Conservation (phyloP, 2,797 vertebrate genomes). For the Champsocephalus gunnari region DNA sequence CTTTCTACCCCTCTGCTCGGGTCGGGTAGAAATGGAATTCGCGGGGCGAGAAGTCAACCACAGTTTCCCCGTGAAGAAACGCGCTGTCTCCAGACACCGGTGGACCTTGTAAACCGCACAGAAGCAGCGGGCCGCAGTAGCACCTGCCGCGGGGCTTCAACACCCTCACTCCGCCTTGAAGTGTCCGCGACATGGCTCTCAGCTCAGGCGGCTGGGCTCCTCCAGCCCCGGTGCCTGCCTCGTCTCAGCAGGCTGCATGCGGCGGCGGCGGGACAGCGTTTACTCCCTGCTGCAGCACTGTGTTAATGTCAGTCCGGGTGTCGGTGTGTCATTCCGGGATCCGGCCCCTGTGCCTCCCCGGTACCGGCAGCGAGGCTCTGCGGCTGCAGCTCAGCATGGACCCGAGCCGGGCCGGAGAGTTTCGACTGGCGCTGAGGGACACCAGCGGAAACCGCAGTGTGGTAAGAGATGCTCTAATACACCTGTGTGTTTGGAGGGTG, state of each 20-base stretch:
- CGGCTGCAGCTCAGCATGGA: constrained; percentile 91
- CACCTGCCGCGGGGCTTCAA: constrained; percentile 40
- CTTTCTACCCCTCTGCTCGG: constrained; percentile 41
- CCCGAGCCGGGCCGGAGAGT: constrained; percentile 86
- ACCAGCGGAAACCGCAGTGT: constrained; percentile 80
- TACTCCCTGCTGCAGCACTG: constrained; percentile 78
- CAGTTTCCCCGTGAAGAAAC: constrained; percentile 52
- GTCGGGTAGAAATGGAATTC: constrained; percentile 67
- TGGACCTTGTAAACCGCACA: constrained; percentile 42
- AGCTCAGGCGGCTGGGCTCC: constrained; percentile 80
- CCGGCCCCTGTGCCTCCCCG: constrained; percentile 77
- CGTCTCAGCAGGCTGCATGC: constrained; percentile 71
- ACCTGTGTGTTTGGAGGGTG: constrained; percentile 20
- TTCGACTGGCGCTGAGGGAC: constrained; percentile 86
- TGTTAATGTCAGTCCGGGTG: constrained; percentile 89
- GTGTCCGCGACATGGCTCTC: constrained; percentile 73
- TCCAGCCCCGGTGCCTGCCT: constrained; percentile 67
- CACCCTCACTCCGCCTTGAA: constrained; percentile 30
- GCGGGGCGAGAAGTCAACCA: constrained; percentile 29
- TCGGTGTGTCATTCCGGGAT: constrained; percentile 85
- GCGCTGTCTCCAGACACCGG: constrained; percentile 30
- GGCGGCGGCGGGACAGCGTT: constrained; percentile 60
- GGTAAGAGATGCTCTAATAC: constrained; percentile 67
- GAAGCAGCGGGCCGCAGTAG: constrained; percentile 31
- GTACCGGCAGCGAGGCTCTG: constrained; percentile 80